Evolutionary conservation across 2,888 invertebrate species (phyloP), one percentile per base, ranked within the genome.

Genomic region (Sthenelais limicola): DNA sequence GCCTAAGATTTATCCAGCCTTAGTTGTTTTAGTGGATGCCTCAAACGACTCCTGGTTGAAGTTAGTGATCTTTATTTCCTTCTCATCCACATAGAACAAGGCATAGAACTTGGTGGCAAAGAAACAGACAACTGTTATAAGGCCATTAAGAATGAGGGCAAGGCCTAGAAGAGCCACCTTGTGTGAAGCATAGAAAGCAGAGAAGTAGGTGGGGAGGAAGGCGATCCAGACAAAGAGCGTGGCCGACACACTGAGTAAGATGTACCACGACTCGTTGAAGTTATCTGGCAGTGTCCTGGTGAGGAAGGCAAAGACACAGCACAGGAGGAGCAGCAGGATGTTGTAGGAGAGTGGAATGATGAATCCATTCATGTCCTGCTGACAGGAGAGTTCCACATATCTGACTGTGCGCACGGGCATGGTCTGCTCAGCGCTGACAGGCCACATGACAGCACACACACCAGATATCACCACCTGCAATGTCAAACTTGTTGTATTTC

Each of bases 331-430:
- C 56, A 84, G 76, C 3, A 83, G 51, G 3, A 83, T 73, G 77
- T 83, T 83, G 76, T 77, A 82, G 24, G 75, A 75, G 2, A 82
- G 73, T 0, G 82, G 80, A 0, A 79, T 73, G 24, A 82, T 73
- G 15, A 83, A 73, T 33, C 80, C 79, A 3, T 73, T 73, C 28
- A 76, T 62, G 0, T 81, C 80, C 58, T 82, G 76, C 35, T 79
- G 74, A 74, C 82, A 83, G 68, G 77, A 76, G 54, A 80, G 71
- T 69, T 81, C 82, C 48, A 83, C 83, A 69, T 78, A 77, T 47
- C 78, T 75, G 66, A 78, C 78, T 7, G 79, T 81, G 30, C 68
- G 66, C 35, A 79, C 75, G 3, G 82, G 81, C 80, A 81, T 81
- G 26, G 78, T 74, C 49, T 62, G 33, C 15, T 2, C 18, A 24